Conservation (phyloP, 2,113 vertebrate species). For the Oncorhynchus clarkii region DNA sequence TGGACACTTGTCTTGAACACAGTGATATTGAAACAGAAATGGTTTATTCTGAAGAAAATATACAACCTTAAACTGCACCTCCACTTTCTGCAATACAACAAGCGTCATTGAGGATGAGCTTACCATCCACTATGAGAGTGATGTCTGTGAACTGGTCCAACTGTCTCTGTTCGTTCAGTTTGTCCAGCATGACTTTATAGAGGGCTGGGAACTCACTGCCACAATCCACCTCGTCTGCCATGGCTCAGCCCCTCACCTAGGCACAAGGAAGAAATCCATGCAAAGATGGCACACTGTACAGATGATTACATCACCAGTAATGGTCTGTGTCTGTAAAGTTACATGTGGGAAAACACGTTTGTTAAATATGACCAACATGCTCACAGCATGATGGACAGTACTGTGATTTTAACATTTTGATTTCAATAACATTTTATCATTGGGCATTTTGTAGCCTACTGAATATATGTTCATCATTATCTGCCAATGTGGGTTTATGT, state of each 20-base stretch:
- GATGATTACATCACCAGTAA: not conserved
- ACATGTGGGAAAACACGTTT: not conserved
- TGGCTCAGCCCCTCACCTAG: slow-evolving; percentile 56
- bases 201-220: slow-evolving; percentile 89
- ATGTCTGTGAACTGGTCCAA: slow-evolving; percentile 98
- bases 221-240: slow-evolving; percentile 85
- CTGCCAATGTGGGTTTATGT: too few species aligned
- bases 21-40: too few species aligned
- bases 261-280: not conserved
- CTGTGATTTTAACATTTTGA: too few species aligned
- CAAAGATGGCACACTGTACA: not conserved
- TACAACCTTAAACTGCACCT: too few species aligned
- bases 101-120: not conserved
- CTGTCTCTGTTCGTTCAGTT: slow-evolving; percentile 92
- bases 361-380: too few species aligned
- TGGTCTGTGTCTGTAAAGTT: not conserved
- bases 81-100: too few species aligned
- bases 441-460: too few species aligned
- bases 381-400: not conserved
- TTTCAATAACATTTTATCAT: too few species aligned
- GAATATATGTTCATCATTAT: too few species aligned
- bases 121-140: slow-evolving; percentile 95
- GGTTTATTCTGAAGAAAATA: too few species aligned
- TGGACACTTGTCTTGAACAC: not conserved
- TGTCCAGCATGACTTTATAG: slow-evolving; percentile 97